Percentiles rank a stretch among this genome's conserved stretches.
phyloP scores from a whole-genome alignment of 1,140 invertebrate species.

The Magallana gigas region DNA sequence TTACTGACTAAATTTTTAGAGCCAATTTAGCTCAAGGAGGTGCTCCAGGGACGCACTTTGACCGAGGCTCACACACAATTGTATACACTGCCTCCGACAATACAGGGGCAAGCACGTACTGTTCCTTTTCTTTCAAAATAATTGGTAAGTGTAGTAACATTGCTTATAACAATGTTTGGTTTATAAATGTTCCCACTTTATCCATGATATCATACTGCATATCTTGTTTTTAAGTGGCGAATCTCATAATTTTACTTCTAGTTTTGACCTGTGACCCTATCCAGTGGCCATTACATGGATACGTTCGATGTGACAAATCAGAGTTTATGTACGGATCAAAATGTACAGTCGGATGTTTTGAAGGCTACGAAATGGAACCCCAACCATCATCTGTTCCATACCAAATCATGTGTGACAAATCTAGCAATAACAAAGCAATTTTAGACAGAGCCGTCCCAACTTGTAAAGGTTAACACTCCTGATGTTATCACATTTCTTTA shows the following conservation, averaged over 20 bases:
- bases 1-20: background rate
- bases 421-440: background rate
- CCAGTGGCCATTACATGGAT: background rate
- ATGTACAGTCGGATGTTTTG: slow-evolving; percentile 30
- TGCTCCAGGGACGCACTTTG: background rate
- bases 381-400: background rate
- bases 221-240: too few species aligned
- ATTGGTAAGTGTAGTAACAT: background rate
- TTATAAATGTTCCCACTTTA: too few species aligned
- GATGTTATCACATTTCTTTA: background rate
- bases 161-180: background rate
- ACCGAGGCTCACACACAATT: slow-evolving; percentile 11
- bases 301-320: slow-evolving; percentile 31
- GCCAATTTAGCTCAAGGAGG: background rate
- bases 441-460: background rate
- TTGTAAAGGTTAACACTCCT: background rate
- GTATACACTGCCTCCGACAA: slow-evolving; percentile 26
- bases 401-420: background rate
- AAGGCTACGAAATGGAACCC: slow-evolving; percentile 26
- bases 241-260: background rate
- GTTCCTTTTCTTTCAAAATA: background rate
- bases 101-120: background rate
- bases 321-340: slow-evolving; percentile 33
- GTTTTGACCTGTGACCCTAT: slow-evolving; percentile 18
- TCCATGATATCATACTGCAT: too few species aligned